Percentiles rank a stretch among this genome's conserved stretches.
phyloP scores from a whole-genome alignment of 2,113 vertebrate species.

The Orthochromis indermauri region DNA sequence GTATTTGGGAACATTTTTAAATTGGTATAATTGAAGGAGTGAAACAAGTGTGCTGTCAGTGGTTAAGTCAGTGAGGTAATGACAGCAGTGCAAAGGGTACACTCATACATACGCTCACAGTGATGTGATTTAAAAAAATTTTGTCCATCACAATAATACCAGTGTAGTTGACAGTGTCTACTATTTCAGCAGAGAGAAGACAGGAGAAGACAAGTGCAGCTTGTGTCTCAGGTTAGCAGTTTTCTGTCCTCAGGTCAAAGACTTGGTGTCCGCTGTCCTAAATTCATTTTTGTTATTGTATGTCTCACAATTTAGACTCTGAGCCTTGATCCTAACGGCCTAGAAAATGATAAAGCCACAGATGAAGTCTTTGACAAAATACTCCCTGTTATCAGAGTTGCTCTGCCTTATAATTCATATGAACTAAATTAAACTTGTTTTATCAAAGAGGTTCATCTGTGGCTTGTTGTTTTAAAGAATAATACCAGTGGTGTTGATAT shows the following conservation, averaged over 20 bases:
- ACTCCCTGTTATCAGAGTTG: background rate
- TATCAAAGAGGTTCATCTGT: conserved; percentile 52
- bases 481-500: conserved; percentile 55
- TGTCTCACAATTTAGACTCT: conserved; percentile 57
- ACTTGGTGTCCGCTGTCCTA: conserved; percentile 64
- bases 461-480: conserved; percentile 54
- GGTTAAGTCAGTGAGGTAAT: conserved; percentile 3
- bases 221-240: conserved; percentile 80
- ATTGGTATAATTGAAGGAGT: background rate
- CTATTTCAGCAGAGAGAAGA: conserved; percentile 83
- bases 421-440: background rate
- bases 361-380: conserved; percentile 40
- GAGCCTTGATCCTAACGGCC: conserved; percentile 32
- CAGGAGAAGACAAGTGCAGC: conserved; percentile 79
- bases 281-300: conserved; percentile 59
- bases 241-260: conserved; percentile 73
- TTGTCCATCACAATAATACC: conserved; percentile 37
- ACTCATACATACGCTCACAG: background rate
- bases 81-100: background rate
- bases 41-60: background rate
- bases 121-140: conserved; percentile 6
- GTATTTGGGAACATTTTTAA: background rate
- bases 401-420: background rate
- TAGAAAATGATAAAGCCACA: conserved; percentile 49
- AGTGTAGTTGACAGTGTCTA: conserved; percentile 76